Base-by-base conservation (phyloP, 2,888 invertebrate species). In the Onthophagus sagittarius region DNA sequence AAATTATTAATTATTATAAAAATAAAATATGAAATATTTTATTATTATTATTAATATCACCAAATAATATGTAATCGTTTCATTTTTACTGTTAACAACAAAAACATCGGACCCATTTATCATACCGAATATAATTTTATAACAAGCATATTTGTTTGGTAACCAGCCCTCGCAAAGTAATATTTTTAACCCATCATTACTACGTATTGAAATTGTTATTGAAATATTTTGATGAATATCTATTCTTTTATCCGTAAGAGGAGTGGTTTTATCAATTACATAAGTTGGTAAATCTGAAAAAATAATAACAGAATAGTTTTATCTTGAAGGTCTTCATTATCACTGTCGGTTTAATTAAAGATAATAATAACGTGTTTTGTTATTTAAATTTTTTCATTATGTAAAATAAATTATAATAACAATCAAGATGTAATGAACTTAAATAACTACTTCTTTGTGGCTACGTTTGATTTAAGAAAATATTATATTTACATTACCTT, bases 121-220 rank as follows among this genome's bases (percentile, higher is more conserved):
- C 11, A 9, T 23, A 31, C 74, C 73, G 2, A 84, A 79, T 32
- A 79, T 78, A 7, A 84, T 78, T 62, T 82, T 81, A 76, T 84
- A 83, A 75, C 84, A 83, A 6, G 83, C 80, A 76, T 82, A 81
- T 65, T 77, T 79, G 23, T 79, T 74, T 0, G 83, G 83, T 75
- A 83, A 79, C 81, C 81, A 82, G 33, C 83, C 83, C 13, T 80
- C 79, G 72, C 83, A 84, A 14, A 83, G 33, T 13, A 83, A 79
- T 14, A 84, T 74, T 78, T 84, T 83, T 0, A 82, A 81, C 23
- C 77, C 71, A 23, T 79, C 79, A 14, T 78, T 74, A 4, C 81
- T 79, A 72, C 84, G 78, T 13, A 84, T 77, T 0, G 84, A 84
- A 76, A 84, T 79, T 13, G 81, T 81, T 5, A 80, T 75, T 70